Evolutionary conservation across 2,797 vertebrate genomes (phyloP), one percentile per base, ranked within the genome.

Genomic region (Onychomys arenicola): DNA sequence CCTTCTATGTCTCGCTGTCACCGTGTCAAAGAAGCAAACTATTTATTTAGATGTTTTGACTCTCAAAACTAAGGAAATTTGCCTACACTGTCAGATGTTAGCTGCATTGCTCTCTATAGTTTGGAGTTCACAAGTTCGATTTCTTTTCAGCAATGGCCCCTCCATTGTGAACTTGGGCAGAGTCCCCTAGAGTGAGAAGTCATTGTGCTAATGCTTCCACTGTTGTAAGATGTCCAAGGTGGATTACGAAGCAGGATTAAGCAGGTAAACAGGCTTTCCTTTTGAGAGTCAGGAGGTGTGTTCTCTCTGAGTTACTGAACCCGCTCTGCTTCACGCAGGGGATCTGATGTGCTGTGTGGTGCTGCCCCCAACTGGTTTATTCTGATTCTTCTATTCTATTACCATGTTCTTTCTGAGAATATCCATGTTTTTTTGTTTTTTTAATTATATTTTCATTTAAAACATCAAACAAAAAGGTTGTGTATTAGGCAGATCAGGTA

Each of bases 351-450:
- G 90, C 82, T 97, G 96, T 43, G 21, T 55, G 0, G 77, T 97
- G 97, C 97, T 98, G 97, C 97, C 97, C 97, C 95, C 97, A 92
- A 13, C 96, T 96, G 97, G 97, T 90, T 65, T 83, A 40, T 94
- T 67, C 90, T 71, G 32, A 75, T 93, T 73, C n/a, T 90, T 91
- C 21, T 55, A 19, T 89, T 67, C 21, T 55, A 19, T 89, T 75
- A 78, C 61, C 52, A 52, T 27, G n/a, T 75, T 91, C 84, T 97
- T 95, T 49, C 52, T 52, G 52, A 52, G 52, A 52, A 52, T 13
- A 52, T 52, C 52, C 52, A 52, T 52, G 49, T 49, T 49, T 49
- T 49, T 7, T 49, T 49, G 8, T 49, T 13, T 52, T 52, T 49
- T 52, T 52, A 52, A 63, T 89, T 96, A 88, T 21, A 91, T 65